Base-by-base conservation (phyloP, 2,888 invertebrate species). In the Epiblema foenella region DNA sequence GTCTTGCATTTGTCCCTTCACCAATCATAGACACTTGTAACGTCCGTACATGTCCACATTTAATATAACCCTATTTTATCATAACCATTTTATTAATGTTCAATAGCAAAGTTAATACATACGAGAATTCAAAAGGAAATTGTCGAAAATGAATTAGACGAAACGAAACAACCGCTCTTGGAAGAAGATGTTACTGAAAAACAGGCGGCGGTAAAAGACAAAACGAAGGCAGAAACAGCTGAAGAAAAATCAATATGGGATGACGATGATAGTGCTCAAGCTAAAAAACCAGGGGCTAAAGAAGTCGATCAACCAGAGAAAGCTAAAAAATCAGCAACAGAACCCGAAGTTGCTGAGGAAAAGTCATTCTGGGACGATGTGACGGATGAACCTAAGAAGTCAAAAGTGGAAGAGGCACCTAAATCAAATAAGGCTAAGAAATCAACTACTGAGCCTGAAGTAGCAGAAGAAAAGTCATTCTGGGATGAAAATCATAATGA, bases 51-150 rank as follows among this genome's bases (percentile, higher is more conserved):
- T 81, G 79, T 81, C 72, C 72, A 73, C 78, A 77, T 77, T 79
- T 77, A 75, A 77, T 78, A 72, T 76, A 75, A 76, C 77, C 80
- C 79, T 82, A 72, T 85, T 81, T 85, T 83, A 83, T 79, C 83
- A 77, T 84, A 81, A 83, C 80, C 81, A 83, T 80, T 82, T 84
- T 83, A 84, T 85, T 85, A 81, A 85, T 87, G 81, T 85, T 84
- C 76, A 85, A 86, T 93, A 94, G 94, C 94, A 73, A 93, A 86
- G 88, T 93, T 94, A 91, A 88, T 93, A 81, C 92, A 90, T 86
- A 88, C 92, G 82, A 90, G 89, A 78, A 86, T 93, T 79, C 88
- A 85, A 79, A 93, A 89, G 79, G 93, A 94, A 87, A 83, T 90
- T 74, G 80, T 90, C 77, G 94, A 94, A 85, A 91, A 89, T 78